Base-by-base conservation (phyloP, 2,888 invertebrate species). In the Antheraea assamensis region DNA sequence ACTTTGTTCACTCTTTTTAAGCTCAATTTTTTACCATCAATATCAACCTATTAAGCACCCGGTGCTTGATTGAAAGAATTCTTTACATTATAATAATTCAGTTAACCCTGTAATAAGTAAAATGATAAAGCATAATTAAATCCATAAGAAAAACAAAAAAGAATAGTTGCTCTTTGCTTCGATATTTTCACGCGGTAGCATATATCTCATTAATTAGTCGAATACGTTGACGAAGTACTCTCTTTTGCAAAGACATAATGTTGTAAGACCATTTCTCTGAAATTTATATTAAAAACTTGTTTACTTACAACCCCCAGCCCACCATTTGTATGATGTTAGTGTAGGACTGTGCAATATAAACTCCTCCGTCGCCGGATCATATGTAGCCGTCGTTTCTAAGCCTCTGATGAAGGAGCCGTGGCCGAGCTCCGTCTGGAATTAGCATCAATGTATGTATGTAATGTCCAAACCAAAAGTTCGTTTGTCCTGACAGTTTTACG, bases 351-450 rank as follows among this genome's bases (percentile, higher is more conserved):
- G 96, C 30, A 99, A 88, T 24, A 99, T 92, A 89, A 99, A 99
- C 90, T 99, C 97, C 87, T 98, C 95, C 0, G 96, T 97, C 3
- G 92, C 88, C 0, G 96, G 95, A 89, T 99, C 99, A 85, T 98
- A 99, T 0, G 97, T 98, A 4, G 99, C 98, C 0, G 97, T 98
- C 0, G 99, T 99, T 95, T 99, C 99, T 76, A 99, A 90, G 0
- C 98, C 98, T 85, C 98, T 95, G 73, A 99, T 96, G 87, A 98
- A 98, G 0, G 99, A 99, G 5, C 99, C 99, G 91, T 99, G 99
- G 0, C 99, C 99, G 68, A 99, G 93, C 91, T 99, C 99, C 0
- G 99, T 99, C 97, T 99, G 83, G 74, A 78, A 77, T 49, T 17
- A 15, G 27, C 19, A 21, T 17, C 21, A 30, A 30, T 10, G 17